These are phyloP conservation scores for Aulostomus chinensis DNA, from an alignment of 2,797 vertebrate species.

Conservation along the genomic window DNA sequence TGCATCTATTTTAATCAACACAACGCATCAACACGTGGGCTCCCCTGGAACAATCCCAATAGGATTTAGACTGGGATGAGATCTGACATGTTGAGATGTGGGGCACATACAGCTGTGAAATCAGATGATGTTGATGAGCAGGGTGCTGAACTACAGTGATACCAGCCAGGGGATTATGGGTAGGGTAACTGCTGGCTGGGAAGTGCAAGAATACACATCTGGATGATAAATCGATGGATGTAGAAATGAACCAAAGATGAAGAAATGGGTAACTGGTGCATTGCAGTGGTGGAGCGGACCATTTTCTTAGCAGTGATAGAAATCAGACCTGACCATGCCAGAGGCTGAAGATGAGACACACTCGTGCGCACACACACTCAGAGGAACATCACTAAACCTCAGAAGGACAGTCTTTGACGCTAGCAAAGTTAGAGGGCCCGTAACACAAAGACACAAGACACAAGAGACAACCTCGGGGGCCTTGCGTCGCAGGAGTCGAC, in stretches of 20 bases:
- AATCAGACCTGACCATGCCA: conserved; percentile 69
- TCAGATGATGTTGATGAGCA: conserved; percentile 52
- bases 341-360: conserved; percentile 56
- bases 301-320: conserved; percentile 60
- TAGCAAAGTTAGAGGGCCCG: conserved; percentile 54
- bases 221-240: conserved; percentile 17
- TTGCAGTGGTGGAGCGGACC: conserved; percentile 40
- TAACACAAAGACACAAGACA: conserved; percentile 29
- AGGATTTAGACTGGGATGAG: conserved; percentile 54
- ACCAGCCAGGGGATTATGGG: conserved; percentile 56
- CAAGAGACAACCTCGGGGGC: conserved; percentile 33
- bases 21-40: conserved; percentile 34
- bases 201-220: conserved; percentile 26
- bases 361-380: conserved; percentile 24
- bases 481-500: conserved; percentile 16
- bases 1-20: conserved; percentile 58
- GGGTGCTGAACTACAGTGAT: conserved; percentile 38
- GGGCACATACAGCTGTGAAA: conserved; percentile 51
- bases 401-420: conserved; percentile 55
- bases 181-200: conserved; percentile 31
- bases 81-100: conserved; percentile 44
- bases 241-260: neutral
- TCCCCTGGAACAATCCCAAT: conserved; percentile 46
- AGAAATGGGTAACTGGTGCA: conserved; percentile 31
- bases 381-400: conserved; percentile 53